A percentile compares a stretch with the other conserved stretches of the same genome.
phyloP scores from a whole-genome alignment of 2,113 vertebrate species.

The Calidris pygmaea region DNA sequence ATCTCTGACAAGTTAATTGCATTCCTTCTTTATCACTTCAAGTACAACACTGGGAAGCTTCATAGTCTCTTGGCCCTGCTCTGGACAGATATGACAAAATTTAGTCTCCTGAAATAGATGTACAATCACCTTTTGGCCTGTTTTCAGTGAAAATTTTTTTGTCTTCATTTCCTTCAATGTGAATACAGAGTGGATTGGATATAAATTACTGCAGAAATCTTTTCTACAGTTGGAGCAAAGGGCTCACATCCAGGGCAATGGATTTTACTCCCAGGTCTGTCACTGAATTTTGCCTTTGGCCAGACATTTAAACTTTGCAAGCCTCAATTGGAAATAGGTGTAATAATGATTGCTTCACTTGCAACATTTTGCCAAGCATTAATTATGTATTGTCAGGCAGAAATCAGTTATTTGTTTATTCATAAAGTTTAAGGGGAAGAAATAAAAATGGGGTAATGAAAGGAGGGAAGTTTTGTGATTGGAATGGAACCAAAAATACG shows the following conservation, averaged over 20 bases:
- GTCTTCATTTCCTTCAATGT: background rate
- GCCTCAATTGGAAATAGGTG: background rate
- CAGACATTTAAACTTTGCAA: background rate
- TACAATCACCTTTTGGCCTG: background rate
- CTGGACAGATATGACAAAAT: slow-evolving; percentile 31
- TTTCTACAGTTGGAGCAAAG: background rate
- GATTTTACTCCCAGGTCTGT: background rate
- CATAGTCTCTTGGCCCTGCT: background rate
- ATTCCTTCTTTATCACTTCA: slow-evolving; percentile 14
- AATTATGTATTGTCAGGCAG: background rate
- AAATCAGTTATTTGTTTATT: background rate
- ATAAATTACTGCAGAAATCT: slow-evolving; percentile 33
- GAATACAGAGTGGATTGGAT: slow-evolving; percentile 8
- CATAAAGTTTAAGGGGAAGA: background rate
- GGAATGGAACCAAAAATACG: background rate
- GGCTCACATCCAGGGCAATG: background rate
- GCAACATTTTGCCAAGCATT: background rate
- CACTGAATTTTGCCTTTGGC: background rate
- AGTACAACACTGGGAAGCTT: background rate
- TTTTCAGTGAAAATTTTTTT: background rate
- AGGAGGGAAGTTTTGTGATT: background rate
- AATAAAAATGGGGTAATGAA: background rate
- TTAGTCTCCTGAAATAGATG: slow-evolving; percentile 21
- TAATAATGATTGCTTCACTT: background rate
- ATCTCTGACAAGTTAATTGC: slow-evolving; percentile 5